Evolutionary conservation across 2,113 vertebrate species (phyloP).

Genomic region (Mesocricetus auratus): DNA sequence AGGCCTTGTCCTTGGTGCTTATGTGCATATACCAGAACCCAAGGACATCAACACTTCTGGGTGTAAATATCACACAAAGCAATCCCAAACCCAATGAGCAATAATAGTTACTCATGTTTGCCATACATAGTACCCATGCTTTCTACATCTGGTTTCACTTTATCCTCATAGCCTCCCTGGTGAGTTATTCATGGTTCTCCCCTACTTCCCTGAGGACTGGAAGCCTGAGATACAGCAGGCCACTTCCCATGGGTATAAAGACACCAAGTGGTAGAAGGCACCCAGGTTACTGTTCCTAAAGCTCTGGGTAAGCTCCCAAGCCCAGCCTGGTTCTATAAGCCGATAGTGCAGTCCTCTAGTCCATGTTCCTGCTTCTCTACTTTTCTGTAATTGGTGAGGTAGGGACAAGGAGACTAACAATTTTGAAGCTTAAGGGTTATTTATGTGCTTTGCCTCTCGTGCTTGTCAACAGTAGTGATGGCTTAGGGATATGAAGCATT

Average conservation of each 20-base stretch:
- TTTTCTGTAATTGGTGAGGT: neutral
- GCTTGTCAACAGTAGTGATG: neutral
- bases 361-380: neutral
- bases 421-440: neutral
- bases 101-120: neutral
- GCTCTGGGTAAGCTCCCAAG: neutral
- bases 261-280: neutral
- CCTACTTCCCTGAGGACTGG: neutral
- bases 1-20: neutral
- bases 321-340: neutral
- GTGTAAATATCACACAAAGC: neutral
- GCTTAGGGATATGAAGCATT: neutral
- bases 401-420: neutral
- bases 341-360: neutral
- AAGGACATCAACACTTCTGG: neutral
- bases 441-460: neutral
- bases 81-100: neutral
- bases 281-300: neutral
- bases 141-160: too few species aligned
- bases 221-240: neutral
- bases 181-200: neutral
- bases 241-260: neutral
- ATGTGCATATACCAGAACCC: neutral
- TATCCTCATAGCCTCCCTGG: neutral
- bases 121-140: neutral